Base-by-base conservation (phyloP, 2,113 vertebrate species). In the Aramus guarauna region DNA sequence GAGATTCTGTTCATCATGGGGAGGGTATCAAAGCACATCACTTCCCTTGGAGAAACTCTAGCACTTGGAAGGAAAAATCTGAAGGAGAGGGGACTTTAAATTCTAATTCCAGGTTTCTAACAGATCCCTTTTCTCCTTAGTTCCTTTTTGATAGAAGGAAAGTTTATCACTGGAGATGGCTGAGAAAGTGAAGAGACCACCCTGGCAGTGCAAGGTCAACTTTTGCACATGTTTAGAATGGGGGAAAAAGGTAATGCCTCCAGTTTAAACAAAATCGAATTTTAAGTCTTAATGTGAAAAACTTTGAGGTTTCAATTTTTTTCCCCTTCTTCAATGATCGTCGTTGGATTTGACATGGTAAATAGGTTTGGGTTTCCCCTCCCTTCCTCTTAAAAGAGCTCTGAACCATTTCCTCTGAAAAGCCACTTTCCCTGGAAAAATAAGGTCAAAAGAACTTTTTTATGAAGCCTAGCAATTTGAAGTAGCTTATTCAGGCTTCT, bases 151-250 rank as follows among this genome's bases (percentile, higher is more conserved):
- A 68, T 80, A 39, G 76, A 73, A 89, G 63, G 29, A 62, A 68
- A 79, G 13, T 8, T 8, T 39, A 26, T 48, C 12, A 8, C 67
- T 73, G n/a, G 43, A 94, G 48, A 36, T 34, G 34, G n/a, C 26
- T 13, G 36, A 73, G 63, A 43, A 88, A 88, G 24, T 69, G 29
- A 77, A 90, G 71, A 82, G 67, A 67, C 1, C 41, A 66, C 22
- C 23, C 13, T 16, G 4, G 34, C 55, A 83, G 83, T 19, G 52
- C 47, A 76, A 72, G 53, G 76, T 91, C 64, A 87, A 15, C 39
- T 58, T 39, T 60, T 2, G 1, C 3, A 18, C 0, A 0, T 50
- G 58, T 36, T 53, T 53, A 41, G 39, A 90, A 85, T 5, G 9
- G 3, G 13, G 6, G 4, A 50, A 50, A 67, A 67, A n/a, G n/a